Percentiles rank a stretch among this genome's conserved stretches.
Conservation (phyloP, 2,113 vertebrate genomes). For the Girardinichthys multiradiatus region DNA sequence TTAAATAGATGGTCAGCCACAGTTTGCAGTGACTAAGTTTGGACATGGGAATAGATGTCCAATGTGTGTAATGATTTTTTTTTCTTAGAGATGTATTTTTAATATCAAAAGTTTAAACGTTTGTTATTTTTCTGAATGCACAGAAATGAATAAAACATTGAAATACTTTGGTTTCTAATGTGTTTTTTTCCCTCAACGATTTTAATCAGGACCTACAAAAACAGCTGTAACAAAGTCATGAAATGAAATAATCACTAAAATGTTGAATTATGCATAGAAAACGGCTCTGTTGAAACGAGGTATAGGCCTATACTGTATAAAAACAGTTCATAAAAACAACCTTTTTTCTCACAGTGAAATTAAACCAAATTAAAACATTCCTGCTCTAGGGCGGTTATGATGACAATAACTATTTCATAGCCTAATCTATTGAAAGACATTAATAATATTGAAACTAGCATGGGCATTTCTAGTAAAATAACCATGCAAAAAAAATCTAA, state of each 20-base stretch:
- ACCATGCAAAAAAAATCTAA: too few species aligned
- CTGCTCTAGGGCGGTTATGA: too few species aligned
- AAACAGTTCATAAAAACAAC: neutral
- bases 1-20: conserved; percentile 13
- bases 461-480: too few species aligned
- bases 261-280: too few species aligned
- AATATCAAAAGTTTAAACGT: conserved; percentile 55
- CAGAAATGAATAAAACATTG: neutral
- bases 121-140: neutral
- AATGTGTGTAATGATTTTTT: conserved; percentile 44
- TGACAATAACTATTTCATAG: too few species aligned
- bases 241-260: neutral
- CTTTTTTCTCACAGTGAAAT: too few species aligned
- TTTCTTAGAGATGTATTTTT: conserved; percentile 58
- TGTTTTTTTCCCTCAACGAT: neutral
- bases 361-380: too few species aligned
- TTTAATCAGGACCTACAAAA: neutral
- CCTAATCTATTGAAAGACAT: too few species aligned
- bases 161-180: neutral
- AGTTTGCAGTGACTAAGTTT: neutral
- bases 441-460: too few species aligned
- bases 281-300: neutral
- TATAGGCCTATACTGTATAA: neutral
- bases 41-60: conserved; percentile 18
- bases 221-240: neutral